Percentiles rank a stretch among this genome's conserved stretches.
Conservation (phyloP, 2,888 invertebrate species). For the Rhopalosiphum nymphaeae region DNA sequence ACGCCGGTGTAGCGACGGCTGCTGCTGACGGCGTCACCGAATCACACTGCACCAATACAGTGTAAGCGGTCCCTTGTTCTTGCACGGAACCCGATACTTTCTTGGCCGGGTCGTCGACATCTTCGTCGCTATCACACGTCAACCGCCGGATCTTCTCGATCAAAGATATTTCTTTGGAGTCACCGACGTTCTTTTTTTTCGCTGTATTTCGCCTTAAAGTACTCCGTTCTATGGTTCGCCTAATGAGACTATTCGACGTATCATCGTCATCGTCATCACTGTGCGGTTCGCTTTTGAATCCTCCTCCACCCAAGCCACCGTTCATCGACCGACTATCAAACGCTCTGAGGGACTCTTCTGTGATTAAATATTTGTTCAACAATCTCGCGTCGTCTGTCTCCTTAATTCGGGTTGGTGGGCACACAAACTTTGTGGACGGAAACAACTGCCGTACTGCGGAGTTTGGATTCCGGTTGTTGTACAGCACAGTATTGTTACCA, state of each 20-base stretch:
- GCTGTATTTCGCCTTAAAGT: constrained; percentile 84
- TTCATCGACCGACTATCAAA: constrained; percentile 72
- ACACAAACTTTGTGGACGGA: constrained; percentile 76
- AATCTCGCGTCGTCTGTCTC: constrained; percentile 67
- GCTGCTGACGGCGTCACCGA: constrained; percentile 34
- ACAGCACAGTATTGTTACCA: constrained; percentile 69
- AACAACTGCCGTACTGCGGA: constrained; percentile 89
- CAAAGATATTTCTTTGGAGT: constrained; percentile 77
- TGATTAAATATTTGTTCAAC: constrained; percentile 74
- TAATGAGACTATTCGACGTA: constrained; percentile 71
- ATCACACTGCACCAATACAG: constrained; percentile 20
- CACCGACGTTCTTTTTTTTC: constrained; percentile 68
- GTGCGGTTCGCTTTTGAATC: constrained; percentile 43
- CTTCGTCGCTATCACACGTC: constrained; percentile 87
- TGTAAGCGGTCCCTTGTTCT: constrained; percentile 66
- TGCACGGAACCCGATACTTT: constrained; percentile 66
- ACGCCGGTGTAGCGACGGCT: constrained; percentile 72
- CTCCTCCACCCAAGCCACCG: constrained; percentile 15
- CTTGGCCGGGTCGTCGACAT: constrained; percentile 70
- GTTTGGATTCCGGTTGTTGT: constrained; percentile 71
- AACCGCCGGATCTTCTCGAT: constrained; percentile 88
- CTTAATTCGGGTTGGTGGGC: constrained; percentile 75
- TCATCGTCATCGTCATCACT: constrained; percentile 68
- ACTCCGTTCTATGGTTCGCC: constrained; percentile 85
- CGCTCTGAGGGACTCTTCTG: constrained; percentile 82